Evolutionary conservation across 2,113 vertebrate genomes (phyloP).

Genomic region (Podarcis cretensis): DNA sequence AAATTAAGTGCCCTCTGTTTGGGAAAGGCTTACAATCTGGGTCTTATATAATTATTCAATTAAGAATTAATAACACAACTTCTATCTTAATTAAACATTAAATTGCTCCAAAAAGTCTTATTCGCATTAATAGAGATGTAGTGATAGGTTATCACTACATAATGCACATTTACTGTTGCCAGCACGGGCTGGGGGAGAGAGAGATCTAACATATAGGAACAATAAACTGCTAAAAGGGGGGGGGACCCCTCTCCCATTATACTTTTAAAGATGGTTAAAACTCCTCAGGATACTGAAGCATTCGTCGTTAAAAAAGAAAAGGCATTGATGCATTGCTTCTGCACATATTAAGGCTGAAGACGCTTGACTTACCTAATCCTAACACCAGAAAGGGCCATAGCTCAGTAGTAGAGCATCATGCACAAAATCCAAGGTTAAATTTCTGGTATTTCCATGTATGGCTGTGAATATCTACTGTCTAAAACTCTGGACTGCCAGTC

Average conservation of each 20-base stretch:
- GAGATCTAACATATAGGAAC: not conserved
- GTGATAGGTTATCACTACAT: slow-evolving; percentile 7
- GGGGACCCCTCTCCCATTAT: not conserved
- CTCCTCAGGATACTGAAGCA: not conserved
- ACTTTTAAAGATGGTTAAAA: not conserved
- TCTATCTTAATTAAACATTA: slow-evolving; percentile 39
- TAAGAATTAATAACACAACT: slow-evolving; percentile 35
- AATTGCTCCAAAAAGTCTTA: slow-evolving; percentile 7
- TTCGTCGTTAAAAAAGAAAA: not conserved
- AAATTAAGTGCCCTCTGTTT: not conserved
- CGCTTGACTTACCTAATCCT: too few species aligned
- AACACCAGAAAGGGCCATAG: too few species aligned
- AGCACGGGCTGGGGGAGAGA: not conserved
- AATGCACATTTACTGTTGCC: not conserved
- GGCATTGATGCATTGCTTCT: not conserved
- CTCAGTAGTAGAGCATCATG: too few species aligned
- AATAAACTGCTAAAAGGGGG: not conserved
- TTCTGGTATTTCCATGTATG: too few species aligned
- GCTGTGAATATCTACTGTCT: too few species aligned
- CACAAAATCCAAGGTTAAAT: too few species aligned
- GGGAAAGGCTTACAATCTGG: not conserved
- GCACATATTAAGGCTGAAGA: not conserved
- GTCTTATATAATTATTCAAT: slow-evolving; percentile 17
- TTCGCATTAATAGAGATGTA: slow-evolving; percentile 20
- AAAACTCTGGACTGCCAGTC: too few species aligned